A percentile compares a stretch with the other conserved stretches of the same genome.
phyloP scores from a whole-genome alignment of 2,797 vertebrate genomes.

The Acanthornis magna region DNA sequence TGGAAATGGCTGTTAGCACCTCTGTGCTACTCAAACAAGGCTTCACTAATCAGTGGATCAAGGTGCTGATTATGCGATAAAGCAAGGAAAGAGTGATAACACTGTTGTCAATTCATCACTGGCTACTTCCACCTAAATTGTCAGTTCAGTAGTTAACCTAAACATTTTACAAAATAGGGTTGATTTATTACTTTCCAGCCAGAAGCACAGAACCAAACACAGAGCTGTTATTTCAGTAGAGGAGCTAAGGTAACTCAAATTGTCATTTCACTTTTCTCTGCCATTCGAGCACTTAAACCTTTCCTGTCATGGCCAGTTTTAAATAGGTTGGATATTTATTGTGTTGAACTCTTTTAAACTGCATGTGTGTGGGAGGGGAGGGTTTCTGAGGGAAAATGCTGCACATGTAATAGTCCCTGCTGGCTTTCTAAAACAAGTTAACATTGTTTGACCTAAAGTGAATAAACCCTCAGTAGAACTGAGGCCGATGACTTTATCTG shows the following conservation, averaged over 20 bases:
- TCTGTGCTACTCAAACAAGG: background rate
- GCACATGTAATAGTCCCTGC: conserved; percentile 31
- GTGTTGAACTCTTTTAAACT: conserved; percentile 36
- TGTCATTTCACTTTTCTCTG: conserved; percentile 1
- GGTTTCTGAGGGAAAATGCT: conserved; percentile 45
- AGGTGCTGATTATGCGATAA: conserved; percentile 22
- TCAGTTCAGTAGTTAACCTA: conserved; percentile 19
- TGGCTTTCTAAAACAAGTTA: conserved; percentile 56
- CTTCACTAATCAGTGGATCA: background rate
- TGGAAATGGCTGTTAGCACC: background rate
- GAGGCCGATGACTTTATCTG: conserved; percentile 55
- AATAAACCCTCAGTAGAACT: conserved; percentile 44
- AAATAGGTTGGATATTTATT: conserved; percentile 31
- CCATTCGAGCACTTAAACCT: background rate
- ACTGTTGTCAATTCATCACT: background rate
- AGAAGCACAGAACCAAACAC: background rate
- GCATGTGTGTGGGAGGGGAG: background rate
- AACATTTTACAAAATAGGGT: conserved; percentile 18
- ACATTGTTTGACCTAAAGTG: conserved; percentile 55
- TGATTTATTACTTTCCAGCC: conserved; percentile 11
- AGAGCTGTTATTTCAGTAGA: background rate
- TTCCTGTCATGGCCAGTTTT: background rate
- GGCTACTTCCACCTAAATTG: conserved; percentile 1
- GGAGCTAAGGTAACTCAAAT: background rate
- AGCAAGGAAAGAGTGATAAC: background rate